phyloP scores from a whole-genome alignment of 2,888 invertebrate genomes.

The Mactromeris polynyma region DNA sequence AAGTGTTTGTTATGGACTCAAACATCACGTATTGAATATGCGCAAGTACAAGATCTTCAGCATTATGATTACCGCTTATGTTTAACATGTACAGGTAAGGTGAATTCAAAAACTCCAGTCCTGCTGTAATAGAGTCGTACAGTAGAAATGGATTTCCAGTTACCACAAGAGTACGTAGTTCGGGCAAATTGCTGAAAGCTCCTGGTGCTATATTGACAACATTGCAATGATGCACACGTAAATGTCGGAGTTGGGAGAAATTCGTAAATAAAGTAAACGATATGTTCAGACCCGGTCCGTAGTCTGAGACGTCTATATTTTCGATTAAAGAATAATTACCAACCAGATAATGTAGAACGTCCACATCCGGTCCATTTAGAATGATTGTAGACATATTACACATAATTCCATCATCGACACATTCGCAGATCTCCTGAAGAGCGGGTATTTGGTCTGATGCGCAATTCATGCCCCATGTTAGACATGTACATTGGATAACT shows the following conservation, averaged over 20 bases:
- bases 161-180: background rate
- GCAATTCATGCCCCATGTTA: background rate
- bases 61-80: constrained; percentile 22
- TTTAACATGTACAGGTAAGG: background rate
- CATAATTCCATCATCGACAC: background rate
- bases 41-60: background rate
- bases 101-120: background rate
- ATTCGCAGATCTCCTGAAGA: background rate
- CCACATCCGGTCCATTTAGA: background rate
- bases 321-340: constrained; percentile 11
- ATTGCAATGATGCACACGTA: constrained; percentile 6
- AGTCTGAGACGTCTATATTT: background rate
- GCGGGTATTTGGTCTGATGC: background rate
- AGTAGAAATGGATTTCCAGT: background rate
- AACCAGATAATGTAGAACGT: background rate
- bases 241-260: background rate
- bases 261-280: background rate
- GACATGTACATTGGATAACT: background rate
- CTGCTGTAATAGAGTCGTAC: background rate
- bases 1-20: background rate
- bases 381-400: background rate
- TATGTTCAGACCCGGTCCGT: background rate
- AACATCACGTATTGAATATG: background rate
- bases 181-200: constrained; percentile 13
- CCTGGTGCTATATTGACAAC: constrained; percentile 16